Base-by-base conservation (phyloP, 2,113 vertebrate genomes). In the Octodon degus region DNA sequence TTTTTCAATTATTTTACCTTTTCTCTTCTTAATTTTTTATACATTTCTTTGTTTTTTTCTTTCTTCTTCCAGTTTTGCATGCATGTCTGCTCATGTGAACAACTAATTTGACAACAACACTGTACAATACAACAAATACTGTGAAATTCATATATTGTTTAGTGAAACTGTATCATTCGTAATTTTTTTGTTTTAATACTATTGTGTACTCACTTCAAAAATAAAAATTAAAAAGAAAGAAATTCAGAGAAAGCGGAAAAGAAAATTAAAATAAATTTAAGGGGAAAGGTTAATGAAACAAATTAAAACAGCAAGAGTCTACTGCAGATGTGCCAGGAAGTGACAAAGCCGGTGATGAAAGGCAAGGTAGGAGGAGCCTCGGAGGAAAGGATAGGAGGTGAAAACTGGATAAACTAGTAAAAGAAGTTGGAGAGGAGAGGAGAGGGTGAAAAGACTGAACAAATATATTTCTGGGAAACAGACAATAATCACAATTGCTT, bases 261-360 rank as follows among this genome's bases (percentile, higher is more conserved):
- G 40, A 63, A 95, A 84, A 83, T 85, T 65, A 76, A 82, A 79
- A 65, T 67, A 43, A 65, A 94, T 17, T 27, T 55, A 12, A 91
- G 27, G 16, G 67, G 86, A 58, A 72, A 94, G 17, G 24, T 13
- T 32, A 77, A 55, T 2, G 30, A 93, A 65, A 72, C 32, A 77
- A 47, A 79, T 79, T 72, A 5, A 62, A 76, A 86, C 25, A 79
- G 34, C 63, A 67, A 20, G 32, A 53, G 25, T n/a, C 47, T 20
- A 19, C 62, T 55, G 67, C 43, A 90, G 80, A 82, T 32, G n/a
- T 4, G 37, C 67, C 55, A 58, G 55, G 40, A 84, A 17, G 5
- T 65, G 58, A 67, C 19, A 65, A 82, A 34, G 11, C 37, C 67
- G 62, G 7, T 7, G 55, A 60, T 37, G 63, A 58, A 19, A 62